Percentiles rank a stretch among this genome's conserved stretches.
Evolutionary conservation across 2,113 vertebrate species (phyloP).

Genomic region (Pseudolaguvia tuberculata): DNA sequence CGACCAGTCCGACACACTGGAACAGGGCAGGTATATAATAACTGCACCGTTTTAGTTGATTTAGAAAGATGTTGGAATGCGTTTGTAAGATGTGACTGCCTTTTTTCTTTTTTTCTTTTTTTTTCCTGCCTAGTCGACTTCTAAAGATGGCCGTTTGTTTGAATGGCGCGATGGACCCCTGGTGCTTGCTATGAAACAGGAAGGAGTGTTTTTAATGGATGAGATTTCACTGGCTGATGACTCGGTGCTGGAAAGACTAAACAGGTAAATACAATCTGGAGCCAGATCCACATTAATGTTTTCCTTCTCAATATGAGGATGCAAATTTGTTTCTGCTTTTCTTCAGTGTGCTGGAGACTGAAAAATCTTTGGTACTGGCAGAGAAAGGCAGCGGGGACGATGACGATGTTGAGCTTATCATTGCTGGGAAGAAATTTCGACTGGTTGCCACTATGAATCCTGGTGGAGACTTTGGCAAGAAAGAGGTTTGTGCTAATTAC

Average conservation of each 20-base stretch:
- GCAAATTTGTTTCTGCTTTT: background rate
- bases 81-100: too few relatives aligned
- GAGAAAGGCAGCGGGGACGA: constrained; percentile 88
- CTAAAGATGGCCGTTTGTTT: constrained; percentile 78
- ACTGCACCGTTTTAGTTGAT: background rate
- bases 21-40: constrained; percentile 66
- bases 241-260: constrained; percentile 94
- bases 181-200: constrained; percentile 88
- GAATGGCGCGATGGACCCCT: constrained; percentile 93
- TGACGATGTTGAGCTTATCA: constrained; percentile 81
- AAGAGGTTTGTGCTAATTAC: constrained; percentile 79
- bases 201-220: constrained; percentile 88
- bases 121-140: constrained; percentile 65
- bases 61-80: too few relatives aligned
- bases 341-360: constrained; percentile 75
- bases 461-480: constrained; percentile 97
- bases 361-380: constrained; percentile 84
- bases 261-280: constrained; percentile 72
- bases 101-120: background rate
- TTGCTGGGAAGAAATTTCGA: constrained; percentile 76
- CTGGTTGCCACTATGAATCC: constrained; percentile 98
- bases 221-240: constrained; percentile 97
- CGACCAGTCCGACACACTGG: constrained; percentile 79
- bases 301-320: background rate
- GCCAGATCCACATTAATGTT: background rate